These are phyloP conservation scores for Saccopteryx leptura DNA, from an alignment of 2,113 vertebrate species.

Conservation along the genomic window DNA sequence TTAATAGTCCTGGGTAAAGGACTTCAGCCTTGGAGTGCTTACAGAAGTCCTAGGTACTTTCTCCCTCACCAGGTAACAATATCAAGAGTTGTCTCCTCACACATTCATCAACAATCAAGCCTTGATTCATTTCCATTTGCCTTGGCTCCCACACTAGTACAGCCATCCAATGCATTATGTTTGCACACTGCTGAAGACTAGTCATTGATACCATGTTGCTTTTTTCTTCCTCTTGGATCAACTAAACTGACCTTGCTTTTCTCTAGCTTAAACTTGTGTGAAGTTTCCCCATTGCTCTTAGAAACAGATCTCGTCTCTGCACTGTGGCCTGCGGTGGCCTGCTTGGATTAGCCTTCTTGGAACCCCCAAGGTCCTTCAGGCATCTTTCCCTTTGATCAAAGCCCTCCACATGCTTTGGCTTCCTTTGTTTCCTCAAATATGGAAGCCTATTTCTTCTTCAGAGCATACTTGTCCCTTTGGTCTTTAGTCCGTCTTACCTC, in stretches of 20 bases:
- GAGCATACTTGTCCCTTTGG: background rate
- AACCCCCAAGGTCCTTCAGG: background rate
- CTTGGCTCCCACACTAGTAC: background rate
- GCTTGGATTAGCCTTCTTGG: background rate
- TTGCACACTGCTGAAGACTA: background rate
- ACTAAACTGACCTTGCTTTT: background rate
- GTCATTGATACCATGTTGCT: background rate
- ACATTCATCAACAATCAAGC: background rate
- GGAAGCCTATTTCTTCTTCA: background rate
- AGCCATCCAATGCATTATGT: background rate
- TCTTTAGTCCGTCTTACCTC: background rate
- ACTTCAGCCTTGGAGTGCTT: background rate
- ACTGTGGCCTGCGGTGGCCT: no score
- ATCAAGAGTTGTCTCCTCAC: background rate
- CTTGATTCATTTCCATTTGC: background rate
- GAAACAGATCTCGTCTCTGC: background rate
- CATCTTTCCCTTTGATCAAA: background rate
- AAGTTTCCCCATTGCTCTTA: background rate
- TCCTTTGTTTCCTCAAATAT: background rate
- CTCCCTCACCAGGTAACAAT: background rate
- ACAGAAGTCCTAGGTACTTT: background rate
- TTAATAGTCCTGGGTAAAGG: background rate
- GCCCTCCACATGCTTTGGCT: background rate
- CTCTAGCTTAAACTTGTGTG: background rate
- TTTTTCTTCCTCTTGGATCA: background rate